Evolutionary conservation across 2,113 vertebrate species (phyloP).

Genomic region (Lepidiolamprologus cunningtoni): DNA sequence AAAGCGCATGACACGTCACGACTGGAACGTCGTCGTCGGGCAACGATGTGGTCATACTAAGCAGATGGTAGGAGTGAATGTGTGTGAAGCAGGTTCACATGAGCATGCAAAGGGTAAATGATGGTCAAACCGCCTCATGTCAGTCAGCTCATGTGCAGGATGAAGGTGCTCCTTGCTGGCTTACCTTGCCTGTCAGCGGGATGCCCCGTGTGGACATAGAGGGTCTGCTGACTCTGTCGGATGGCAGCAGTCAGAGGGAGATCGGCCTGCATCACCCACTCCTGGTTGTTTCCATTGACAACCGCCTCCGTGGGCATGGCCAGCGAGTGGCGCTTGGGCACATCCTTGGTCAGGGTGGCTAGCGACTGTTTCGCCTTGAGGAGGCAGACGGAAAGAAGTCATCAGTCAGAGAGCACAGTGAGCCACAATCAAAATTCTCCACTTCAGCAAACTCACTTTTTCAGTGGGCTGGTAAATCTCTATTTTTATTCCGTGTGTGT

Average conservation of each 20-base stretch:
- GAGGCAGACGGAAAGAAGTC: neutral
- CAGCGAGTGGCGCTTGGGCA: constrained; percentile 93
- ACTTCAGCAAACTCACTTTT: neutral
- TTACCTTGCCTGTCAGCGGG: constrained; percentile 90
- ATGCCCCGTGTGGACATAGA: constrained; percentile 87
- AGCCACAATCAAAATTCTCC: neutral
- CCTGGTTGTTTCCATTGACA: constrained; percentile 97
- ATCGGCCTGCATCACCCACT: constrained; percentile 98
- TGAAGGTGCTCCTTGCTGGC: neutral
- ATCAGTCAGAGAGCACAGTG: neutral
- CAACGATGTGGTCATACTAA: neutral
- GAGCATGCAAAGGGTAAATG: constrained; percentile 31
- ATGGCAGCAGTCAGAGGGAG: constrained; percentile 95
- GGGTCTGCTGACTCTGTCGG: constrained; percentile 96
- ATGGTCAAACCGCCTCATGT: neutral
- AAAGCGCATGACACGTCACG: constrained; percentile 24
- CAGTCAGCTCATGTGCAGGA: neutral
- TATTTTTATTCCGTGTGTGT: neutral
- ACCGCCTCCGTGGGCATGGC: constrained; percentile 94
- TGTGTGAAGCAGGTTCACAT: constrained; percentile 12
- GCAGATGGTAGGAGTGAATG: constrained; percentile 13
- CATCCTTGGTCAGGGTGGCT: constrained; percentile 94
- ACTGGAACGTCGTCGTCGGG: neutral
- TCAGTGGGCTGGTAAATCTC: neutral
- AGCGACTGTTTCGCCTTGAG: constrained; percentile 95